Percentiles rank a stretch among this genome's conserved stretches.
Conservation (phyloP, 2,888 invertebrate genomes). For the Euzetes globulus region DNA sequence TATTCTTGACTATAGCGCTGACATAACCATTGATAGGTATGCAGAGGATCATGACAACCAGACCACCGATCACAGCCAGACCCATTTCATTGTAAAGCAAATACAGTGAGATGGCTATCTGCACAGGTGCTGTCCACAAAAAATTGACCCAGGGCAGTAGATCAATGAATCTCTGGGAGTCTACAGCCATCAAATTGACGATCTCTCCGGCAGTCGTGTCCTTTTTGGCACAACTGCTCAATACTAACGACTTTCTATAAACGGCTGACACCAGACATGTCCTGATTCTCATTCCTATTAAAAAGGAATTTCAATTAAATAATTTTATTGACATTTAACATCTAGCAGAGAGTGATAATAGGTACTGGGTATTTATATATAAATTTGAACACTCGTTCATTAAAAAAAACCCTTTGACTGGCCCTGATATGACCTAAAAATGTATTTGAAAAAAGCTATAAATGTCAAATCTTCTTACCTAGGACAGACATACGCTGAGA, state of each 20-base stretch:
- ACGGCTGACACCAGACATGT: conserved; percentile 82
- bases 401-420: too few relatives aligned
- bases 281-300: conserved; percentile 75
- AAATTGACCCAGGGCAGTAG: conserved; percentile 36
- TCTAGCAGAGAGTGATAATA: too few relatives aligned
- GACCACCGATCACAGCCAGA: conserved; percentile 73
- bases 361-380: too few relatives aligned
- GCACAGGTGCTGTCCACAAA: conserved; percentile 40
- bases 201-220: conserved; percentile 77
- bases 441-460: too few relatives aligned
- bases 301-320: too few relatives aligned
- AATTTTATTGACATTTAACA: too few relatives aligned
- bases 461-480: background rate
- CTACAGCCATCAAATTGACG: conserved; percentile 47
- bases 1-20: conserved; percentile 67
- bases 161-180: conserved; percentile 40
- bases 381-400: too few relatives aligned
- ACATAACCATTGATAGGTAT: conserved; percentile 81
- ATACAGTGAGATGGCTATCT: conserved; percentile 38
- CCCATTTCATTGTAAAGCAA: conserved; percentile 41
- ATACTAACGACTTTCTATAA: conserved; percentile 60
- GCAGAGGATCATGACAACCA: conserved; percentile 84
- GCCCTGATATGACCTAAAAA: too few relatives aligned
- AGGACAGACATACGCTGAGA: conserved; percentile 68
- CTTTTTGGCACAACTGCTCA: conserved; percentile 43